Evolutionary conservation across 1,140 invertebrate species (phyloP).

Genomic region (Asbolus verrucosus): DNA sequence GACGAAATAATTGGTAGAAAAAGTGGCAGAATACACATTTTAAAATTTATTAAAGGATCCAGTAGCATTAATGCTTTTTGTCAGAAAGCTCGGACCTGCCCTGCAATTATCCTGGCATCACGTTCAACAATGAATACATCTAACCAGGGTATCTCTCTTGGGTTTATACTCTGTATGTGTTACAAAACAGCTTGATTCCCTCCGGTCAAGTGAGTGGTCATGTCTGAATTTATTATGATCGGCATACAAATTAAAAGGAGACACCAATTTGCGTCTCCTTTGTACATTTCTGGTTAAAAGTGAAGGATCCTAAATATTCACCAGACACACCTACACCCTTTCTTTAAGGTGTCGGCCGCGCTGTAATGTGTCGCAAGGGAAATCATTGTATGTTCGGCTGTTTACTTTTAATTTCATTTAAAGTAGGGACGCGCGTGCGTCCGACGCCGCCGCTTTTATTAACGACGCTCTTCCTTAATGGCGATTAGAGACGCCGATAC

Average conservation of each 20-base stretch:
- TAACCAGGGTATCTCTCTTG: conserved; percentile 18
- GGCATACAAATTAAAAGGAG: conserved; percentile 18
- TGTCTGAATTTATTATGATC: conserved; percentile 18
- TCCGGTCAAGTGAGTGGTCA: background rate
- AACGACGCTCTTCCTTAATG: conserved; percentile 20
- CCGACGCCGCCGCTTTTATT: conserved; percentile 16
- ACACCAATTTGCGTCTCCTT: background rate
- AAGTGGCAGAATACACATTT: too few species aligned
- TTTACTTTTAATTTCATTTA: conserved; percentile 45
- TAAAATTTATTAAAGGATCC: too few species aligned
- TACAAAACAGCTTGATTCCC: conserved; percentile 21
- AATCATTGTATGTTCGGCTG: conserved; percentile 39
- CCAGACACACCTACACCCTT: background rate
- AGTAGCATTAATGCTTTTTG: conserved; percentile 3
- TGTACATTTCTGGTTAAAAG: background rate
- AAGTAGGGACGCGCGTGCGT: conserved; percentile 21
- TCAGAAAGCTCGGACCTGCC: conserved; percentile 2
- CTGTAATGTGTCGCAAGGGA: conserved; percentile 27
- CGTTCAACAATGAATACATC: conserved; percentile 36
- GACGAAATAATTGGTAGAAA: too few species aligned
- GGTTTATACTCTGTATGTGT: conserved; percentile 22
- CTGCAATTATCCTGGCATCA: conserved; percentile 24
- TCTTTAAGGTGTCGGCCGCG: background rate
- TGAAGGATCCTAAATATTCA: background rate
- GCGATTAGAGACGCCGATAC: conserved; percentile 5